These are phyloP conservation scores for Saccopteryx bilineata DNA, from an alignment of 2,113 vertebrate species.

Conservation along the genomic window DNA sequence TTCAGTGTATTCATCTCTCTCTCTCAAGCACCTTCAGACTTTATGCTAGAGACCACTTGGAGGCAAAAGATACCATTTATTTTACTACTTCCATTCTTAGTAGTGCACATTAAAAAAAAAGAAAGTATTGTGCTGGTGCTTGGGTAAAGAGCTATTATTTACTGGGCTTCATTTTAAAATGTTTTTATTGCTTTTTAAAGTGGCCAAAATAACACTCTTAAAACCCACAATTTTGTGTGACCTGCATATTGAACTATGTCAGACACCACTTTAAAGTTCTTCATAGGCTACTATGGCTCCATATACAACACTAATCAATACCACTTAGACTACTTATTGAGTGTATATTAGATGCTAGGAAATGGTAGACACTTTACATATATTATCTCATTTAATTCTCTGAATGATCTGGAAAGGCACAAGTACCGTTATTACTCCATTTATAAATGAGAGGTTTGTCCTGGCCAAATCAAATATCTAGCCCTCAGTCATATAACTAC, in stretches of 20 bases:
- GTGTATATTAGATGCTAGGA: conserved; percentile 44
- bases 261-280: conserved; percentile 71
- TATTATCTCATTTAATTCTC: conserved; percentile 74
- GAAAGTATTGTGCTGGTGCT: conserved; percentile 5
- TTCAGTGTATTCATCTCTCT: conserved; percentile 21
- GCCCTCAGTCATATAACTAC: neutral
- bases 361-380: conserved; percentile 46
- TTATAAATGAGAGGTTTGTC: conserved; percentile 35
- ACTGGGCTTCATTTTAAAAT: conserved; percentile 65
- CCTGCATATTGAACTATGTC: conserved; percentile 70
- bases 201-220: conserved; percentile 78
- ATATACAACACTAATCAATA: conserved; percentile 76
- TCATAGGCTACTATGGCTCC: conserved; percentile 59
- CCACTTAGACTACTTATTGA: conserved; percentile 72
- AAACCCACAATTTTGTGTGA: conserved; percentile 78
- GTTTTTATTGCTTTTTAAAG: conserved; percentile 78
- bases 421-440: conserved; percentile 5
- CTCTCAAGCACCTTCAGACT: conserved; percentile 10
- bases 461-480: neutral
- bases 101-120: conserved; percentile 33
- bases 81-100: conserved; percentile 26
- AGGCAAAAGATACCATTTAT: conserved; percentile 66
- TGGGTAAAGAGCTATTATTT: conserved; percentile 76
- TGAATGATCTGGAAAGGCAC: neutral
- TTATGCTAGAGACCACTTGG: conserved; percentile 50